Evolutionary conservation across 2,797 vertebrate species (phyloP), one percentile per base, ranked within the genome.

Genomic region (Tangara arthus): DNA sequence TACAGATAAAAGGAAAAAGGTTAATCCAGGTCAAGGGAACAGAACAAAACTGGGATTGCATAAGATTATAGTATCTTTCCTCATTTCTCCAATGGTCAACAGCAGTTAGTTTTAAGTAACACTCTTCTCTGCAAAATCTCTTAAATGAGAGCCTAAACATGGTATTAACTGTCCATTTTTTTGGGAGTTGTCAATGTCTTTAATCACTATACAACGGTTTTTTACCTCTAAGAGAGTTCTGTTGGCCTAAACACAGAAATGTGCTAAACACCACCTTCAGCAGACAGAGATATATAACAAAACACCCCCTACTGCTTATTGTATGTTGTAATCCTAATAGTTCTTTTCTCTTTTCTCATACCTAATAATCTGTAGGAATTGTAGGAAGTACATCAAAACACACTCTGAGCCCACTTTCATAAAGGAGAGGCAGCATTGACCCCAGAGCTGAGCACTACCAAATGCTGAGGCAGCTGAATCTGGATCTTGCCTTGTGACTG

Each of bases 151-250:
- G 82, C 95, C 97, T 98, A 98, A 98, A 98, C 93, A 92, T 93
- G 96, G 97, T 97, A 98, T 98, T 98, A 98, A 97, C 97, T 75
- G 86, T 95, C 97, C 94, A 96, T 97, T 98, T 98, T 59, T 98
- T 98, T 98, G 98, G 97, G 98, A 97, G 98, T 98, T 98, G 95
- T 95, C 95, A 93, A 97, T 98, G 98, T 98, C 97, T 98, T 98
- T 95, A 95, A 97, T 98, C 97, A 98, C 82, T 94, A 8, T 79
- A 94, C 82, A 64, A 77, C 87, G 95, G 94, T 97, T 97, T 97
- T 96, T 97, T 96, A 97, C 92, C 96, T 96, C 82, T 59, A 93
- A 94, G 96, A 96, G 90, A 95, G 87, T 95, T 97, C 96, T 96
- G 87, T 96, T 97, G 97, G 94, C 84, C 77, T 59, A 91, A 97